A percentile compares a stretch with the other conserved stretches of the same genome.
These are phyloP conservation scores for Passerina amoena DNA, from an alignment of 2,113 vertebrate species.

Conservation along the genomic window DNA sequence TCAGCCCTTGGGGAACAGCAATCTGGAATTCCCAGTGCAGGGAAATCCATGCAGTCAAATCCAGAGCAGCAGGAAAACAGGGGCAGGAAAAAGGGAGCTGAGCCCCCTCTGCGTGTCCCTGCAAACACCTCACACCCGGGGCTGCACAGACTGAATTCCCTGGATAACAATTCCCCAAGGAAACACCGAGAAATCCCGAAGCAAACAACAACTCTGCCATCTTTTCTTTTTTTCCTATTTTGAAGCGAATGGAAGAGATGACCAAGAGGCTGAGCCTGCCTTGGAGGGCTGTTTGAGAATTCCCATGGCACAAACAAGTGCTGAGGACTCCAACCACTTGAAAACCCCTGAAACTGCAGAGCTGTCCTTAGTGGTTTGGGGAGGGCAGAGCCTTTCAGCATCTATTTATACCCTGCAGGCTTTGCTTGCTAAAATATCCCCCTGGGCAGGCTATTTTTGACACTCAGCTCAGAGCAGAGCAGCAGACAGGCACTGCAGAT, in stretches of 20 bases:
- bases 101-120: not conserved
- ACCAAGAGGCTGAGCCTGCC: not conserved
- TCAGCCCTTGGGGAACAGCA: not conserved
- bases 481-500: not conserved
- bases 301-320: constrained; percentile 73
- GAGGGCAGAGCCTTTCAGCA: constrained; percentile 56
- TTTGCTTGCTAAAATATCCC: constrained; percentile 70
- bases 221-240: not conserved
- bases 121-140: not conserved
- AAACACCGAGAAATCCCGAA: not conserved
- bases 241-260: constrained; percentile 22
- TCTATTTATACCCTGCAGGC: constrained; percentile 71
- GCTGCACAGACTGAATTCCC: not conserved
- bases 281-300: constrained; percentile 54
- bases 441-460: constrained; percentile 67
- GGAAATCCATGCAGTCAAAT: not conserved
- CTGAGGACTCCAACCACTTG: constrained; percentile 71
- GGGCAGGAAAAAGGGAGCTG: not conserved
- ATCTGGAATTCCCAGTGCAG: not conserved
- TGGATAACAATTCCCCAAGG: not conserved
- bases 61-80: not conserved
- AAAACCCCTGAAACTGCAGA: constrained; percentile 66
- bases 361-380: constrained; percentile 75
- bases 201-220: not conserved
- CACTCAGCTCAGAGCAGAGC: constrained; percentile 34